Evolutionary conservation across 2,113 vertebrate species (phyloP).

Genomic region (Sorex araneus): DNA sequence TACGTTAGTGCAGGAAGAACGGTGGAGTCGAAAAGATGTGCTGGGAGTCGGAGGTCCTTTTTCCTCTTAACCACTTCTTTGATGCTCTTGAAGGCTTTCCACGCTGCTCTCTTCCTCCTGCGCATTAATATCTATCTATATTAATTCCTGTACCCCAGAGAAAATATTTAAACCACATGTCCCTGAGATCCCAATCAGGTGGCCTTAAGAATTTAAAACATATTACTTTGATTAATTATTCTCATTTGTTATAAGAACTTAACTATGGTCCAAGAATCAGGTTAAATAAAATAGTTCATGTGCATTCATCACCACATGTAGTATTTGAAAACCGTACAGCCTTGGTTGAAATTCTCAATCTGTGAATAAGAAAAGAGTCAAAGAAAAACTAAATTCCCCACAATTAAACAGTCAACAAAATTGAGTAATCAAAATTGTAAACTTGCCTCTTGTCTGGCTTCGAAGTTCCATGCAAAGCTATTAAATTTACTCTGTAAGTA

Average conservation of each 20-base stretch:
- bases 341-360: conserved; percentile 1
- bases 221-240: background rate
- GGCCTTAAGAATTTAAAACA: background rate
- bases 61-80: too few species aligned
- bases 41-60: too few species aligned
- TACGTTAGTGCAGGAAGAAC: too few species aligned
- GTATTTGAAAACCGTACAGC: conserved; percentile 3
- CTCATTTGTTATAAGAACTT: conserved; percentile 18
- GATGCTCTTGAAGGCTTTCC: too few species aligned
- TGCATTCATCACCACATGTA: background rate
- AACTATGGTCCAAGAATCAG: background rate
- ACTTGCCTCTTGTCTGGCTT: background rate
- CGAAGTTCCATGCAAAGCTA: background rate
- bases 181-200: background rate
- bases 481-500: background rate
- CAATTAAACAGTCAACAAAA: background rate
- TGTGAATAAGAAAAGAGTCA: conserved; percentile 17
- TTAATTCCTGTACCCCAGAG: background rate
- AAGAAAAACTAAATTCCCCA: conserved; percentile 14
- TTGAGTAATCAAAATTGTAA: background rate
- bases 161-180: background rate
- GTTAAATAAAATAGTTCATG: background rate
- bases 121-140: too few species aligned
- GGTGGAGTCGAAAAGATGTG: too few species aligned
- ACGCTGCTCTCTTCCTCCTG: too few species aligned